Evolutionary conservation across 1,140 invertebrate genomes (phyloP).

Genomic region (Cotesia glomerata): DNA sequence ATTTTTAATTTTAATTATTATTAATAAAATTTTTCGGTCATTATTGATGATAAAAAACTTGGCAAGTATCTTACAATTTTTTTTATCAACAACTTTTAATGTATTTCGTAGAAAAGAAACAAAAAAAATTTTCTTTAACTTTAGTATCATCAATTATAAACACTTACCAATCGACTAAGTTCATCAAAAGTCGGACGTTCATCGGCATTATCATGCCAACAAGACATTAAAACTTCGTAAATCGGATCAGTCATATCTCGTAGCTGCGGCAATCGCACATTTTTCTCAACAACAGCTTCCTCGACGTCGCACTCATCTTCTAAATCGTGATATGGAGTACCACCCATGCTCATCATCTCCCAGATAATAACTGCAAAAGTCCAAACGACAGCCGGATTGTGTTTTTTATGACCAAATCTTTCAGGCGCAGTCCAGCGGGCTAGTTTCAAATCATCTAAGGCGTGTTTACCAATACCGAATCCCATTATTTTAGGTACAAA

Average conservation of each 20-base stretch:
- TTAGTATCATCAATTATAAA: not conserved
- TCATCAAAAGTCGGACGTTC: slow-evolving; percentile 76
- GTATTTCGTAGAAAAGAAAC: too few relatives aligned
- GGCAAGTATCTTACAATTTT: too few relatives aligned
- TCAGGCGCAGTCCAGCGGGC: slow-evolving; percentile 81
- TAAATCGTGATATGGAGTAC: slow-evolving; percentile 77
- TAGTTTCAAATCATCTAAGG: slow-evolving; percentile 66
- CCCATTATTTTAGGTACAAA: slow-evolving; percentile 75
- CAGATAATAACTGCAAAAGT: slow-evolving; percentile 81
- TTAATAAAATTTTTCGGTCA: too few relatives aligned
- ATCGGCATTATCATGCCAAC: slow-evolving; percentile 83
- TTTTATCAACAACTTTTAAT: too few relatives aligned
- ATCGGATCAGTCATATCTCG: slow-evolving; percentile 76
- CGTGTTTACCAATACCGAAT: slow-evolving; percentile 71
- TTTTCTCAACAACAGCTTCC: slow-evolving; percentile 68
- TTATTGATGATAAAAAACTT: too few relatives aligned
- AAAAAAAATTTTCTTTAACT: too few relatives aligned
- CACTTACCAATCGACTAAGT: slow-evolving; percentile 61
- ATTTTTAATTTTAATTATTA: slow-evolving; percentile 13
- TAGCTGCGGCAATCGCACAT: slow-evolving; percentile 75
- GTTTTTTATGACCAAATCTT: slow-evolving; percentile 71
- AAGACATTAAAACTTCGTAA: slow-evolving; percentile 82
- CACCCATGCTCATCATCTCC: slow-evolving; percentile 84
- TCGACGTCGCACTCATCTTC: slow-evolving; percentile 71
- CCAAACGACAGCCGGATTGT: slow-evolving; percentile 78